These are phyloP conservation scores for Chelonus insularis DNA, from an alignment of 1,140 invertebrate genomes.

Conservation along the genomic window DNA sequence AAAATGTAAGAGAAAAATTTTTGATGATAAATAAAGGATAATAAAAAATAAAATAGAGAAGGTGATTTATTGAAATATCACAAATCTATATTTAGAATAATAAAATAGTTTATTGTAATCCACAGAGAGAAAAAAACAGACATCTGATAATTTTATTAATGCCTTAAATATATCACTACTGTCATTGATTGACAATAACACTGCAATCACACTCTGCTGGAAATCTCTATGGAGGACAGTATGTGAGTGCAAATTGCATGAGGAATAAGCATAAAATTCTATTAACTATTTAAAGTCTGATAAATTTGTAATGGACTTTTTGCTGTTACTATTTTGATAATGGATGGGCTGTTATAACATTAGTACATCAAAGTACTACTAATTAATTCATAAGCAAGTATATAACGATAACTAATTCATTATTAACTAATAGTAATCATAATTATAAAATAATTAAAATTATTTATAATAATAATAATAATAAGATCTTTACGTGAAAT, in stretches of 20 bases:
- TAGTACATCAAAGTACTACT: not conserved
- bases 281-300: not conserved
- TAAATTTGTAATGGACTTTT: constrained; percentile 6
- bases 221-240: constrained; percentile 28
- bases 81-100: constrained; percentile 47
- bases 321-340: constrained; percentile 39
- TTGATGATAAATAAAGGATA: too few relatives aligned
- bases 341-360: constrained; percentile 33
- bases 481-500: not conserved
- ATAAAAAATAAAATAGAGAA: too few relatives aligned
- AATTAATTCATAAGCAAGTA: not conserved
- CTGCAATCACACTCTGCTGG: constrained; percentile 42
- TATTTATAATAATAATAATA: not conserved
- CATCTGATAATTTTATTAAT: constrained; percentile 38
- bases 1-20: too few relatives aligned
- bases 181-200: constrained; percentile 54
- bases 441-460: not conserved
- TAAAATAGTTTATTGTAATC: constrained; percentile 62
- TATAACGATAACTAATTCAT: too few relatives aligned
- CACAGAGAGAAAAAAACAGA: constrained; percentile 55
- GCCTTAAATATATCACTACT: constrained; percentile 57
- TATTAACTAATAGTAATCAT: too few relatives aligned
- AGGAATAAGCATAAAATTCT: constrained; percentile 12
- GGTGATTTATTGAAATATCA: too few relatives aligned
- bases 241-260: constrained; percentile 27